Base-by-base conservation (phyloP, 2,113 vertebrate genomes). In the Casuarius casuarius region DNA sequence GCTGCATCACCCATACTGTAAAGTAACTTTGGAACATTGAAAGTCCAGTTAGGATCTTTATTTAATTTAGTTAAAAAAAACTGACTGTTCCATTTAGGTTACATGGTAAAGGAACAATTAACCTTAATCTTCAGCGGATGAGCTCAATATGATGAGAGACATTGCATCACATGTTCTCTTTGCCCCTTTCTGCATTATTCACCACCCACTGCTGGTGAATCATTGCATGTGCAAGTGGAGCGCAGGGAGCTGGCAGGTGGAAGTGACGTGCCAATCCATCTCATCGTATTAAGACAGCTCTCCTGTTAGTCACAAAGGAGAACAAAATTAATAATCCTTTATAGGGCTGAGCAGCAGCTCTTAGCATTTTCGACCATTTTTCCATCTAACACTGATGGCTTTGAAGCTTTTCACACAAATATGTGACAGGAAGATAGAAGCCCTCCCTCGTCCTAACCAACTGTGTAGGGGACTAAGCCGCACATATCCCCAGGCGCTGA, bases 121-220 rank as follows among this genome's bases (percentile, higher is more conserved):
- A 35, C 25, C 42, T 78, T 73, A 12, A n/a, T 63, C 77, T 85
- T 85, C 71, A 83, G 38, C 2, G 1, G 74, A 73, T 80, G 75
- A 94, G 54, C 40, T 91, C 84, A 49, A 82, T 46, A 52, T 59
- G 40, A 71, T 28, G 38, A 86, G 49, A 51, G 84, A 66, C 28
- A 85, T 76, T 73, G 58, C 6, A 2, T 88, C 67, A 33, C 31
- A 12, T 94, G 35, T 81, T 68, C 85, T 70, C 56, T 89, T 62
- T 3, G 3, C 65, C 68, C 0, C 11, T 33, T 80, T 63, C 81
- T 76, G 84, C 54, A 29, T 89, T 92, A 96, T 90, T 94, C 92
- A 67, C 93, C 94, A 93, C 96, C 96, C 95, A 96, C 96, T 94
- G 82, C 92, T 96, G 95, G 95, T 95, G 95, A 95, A 96, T 97